Evolutionary conservation across 1,140 invertebrate genomes (phyloP).

Genomic region (Oncopodura yosiiana): DNA sequence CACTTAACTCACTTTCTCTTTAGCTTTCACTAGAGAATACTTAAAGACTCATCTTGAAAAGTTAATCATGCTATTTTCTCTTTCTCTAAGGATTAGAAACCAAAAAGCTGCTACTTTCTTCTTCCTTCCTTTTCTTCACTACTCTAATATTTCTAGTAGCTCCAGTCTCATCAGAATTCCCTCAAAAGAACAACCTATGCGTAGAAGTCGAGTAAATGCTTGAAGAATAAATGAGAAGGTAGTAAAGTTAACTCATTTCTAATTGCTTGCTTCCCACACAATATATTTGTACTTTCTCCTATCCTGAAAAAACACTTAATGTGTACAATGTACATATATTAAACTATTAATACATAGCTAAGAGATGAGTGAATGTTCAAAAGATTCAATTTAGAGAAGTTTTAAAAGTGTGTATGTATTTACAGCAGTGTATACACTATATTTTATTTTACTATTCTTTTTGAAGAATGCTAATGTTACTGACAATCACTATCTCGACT

Average conservation of each 20-base stretch:
- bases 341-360: no score
- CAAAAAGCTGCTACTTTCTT: constrained; percentile 16
- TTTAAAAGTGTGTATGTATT: no score
- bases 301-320: no score
- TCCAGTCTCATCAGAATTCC: background rate
- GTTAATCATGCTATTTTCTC: constrained; percentile 26
- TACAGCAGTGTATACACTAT: no score
- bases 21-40: background rate
- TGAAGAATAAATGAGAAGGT: background rate
- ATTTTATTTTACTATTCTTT: no score
- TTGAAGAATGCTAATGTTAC: no score
- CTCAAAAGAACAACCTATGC: background rate
- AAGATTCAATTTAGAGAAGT: no score
- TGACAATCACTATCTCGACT: no score
- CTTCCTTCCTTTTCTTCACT: constrained; percentile 2
- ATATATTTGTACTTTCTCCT: no score
- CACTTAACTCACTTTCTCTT: background rate
- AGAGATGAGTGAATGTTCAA: no score
- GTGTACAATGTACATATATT: no score
- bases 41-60: constrained; percentile 9
- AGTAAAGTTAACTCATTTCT: background rate
- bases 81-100: constrained; percentile 22
- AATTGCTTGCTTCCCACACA: background rate
- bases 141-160: background rate
- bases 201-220: background rate